Conservation (phyloP, 2,113 vertebrate species). For the Pithys albifrons region DNA sequence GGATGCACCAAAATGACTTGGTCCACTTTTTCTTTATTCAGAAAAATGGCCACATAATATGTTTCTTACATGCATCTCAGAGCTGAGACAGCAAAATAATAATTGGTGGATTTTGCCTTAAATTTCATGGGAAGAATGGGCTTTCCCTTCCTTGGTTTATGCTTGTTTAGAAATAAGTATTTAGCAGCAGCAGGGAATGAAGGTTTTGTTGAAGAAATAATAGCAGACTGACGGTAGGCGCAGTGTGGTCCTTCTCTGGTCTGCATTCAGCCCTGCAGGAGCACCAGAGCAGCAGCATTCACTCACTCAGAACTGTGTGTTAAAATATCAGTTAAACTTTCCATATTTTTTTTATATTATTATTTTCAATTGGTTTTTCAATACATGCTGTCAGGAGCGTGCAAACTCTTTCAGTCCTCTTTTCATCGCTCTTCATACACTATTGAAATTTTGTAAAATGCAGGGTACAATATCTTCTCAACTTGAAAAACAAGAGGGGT, state of each 20-base stretch:
- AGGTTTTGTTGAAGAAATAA: slow-evolving; percentile 46
- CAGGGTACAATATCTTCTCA: neutral
- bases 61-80: neutral
- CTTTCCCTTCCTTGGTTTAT: neutral
- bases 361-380: neutral
- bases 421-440: neutral
- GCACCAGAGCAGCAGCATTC: neutral
- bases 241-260: neutral
- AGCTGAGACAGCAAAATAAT: neutral
- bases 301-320: neutral
- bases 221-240: neutral
- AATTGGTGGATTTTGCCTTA: neutral
- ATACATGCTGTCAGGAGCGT: neutral
- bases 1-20: slow-evolving; percentile 28
- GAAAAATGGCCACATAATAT: neutral
- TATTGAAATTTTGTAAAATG: neutral
- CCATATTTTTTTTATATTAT: neutral
- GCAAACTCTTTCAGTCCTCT: neutral
- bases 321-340: neutral
- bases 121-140: neutral
- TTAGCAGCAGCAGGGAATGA: slow-evolving; percentile 7
- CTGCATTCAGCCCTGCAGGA: slow-evolving; percentile 37
- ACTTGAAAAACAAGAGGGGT: neutral
- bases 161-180: neutral
- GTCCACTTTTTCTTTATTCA: neutral